A percentile compares a stretch with the other conserved stretches of the same genome.
These are phyloP conservation scores for Tautogolabrus adspersus DNA, from an alignment of 2,113 vertebrate species.

Conservation along the genomic window DNA sequence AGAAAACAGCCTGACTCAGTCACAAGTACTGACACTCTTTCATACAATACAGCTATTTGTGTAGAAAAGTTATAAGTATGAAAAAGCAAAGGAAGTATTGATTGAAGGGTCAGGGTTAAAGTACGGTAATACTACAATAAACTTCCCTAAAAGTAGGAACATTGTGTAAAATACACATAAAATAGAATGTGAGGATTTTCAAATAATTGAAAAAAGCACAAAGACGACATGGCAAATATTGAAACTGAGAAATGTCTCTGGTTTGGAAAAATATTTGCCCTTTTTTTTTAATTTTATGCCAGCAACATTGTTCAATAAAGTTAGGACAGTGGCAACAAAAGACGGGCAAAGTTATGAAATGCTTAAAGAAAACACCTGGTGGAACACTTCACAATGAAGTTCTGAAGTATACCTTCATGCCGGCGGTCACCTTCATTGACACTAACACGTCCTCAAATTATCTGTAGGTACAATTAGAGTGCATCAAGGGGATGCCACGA, in stretches of 20 bases:
- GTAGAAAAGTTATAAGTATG: background rate
- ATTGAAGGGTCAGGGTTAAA: background rate
- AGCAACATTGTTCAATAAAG: too few relatives aligned
- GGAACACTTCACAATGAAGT: background rate
- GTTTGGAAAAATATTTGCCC: too few relatives aligned
- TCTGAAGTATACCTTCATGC: background rate
- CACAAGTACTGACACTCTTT: background rate
- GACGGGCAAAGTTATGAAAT: too few relatives aligned
- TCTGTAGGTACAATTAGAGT: background rate
- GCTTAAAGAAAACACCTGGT: too few relatives aligned
- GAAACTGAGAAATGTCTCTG: too few relatives aligned
- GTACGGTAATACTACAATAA: background rate
- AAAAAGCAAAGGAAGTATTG: too few relatives aligned
- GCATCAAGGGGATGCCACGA: slow-evolving; percentile 25
- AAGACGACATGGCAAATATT: too few relatives aligned
- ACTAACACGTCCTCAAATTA: background rate
- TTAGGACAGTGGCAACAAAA: too few relatives aligned
- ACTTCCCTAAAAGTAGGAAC: background rate
- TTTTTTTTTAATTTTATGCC: too few relatives aligned
- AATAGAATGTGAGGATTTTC: too few relatives aligned
- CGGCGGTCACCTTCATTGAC: background rate
- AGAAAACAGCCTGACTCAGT: background rate
- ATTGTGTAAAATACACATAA: too few relatives aligned
- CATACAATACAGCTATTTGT: background rate
- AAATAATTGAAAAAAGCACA: too few relatives aligned